phyloP scores from a whole-genome alignment of 2,113 vertebrate genomes.

The Grantiella picta region DNA sequence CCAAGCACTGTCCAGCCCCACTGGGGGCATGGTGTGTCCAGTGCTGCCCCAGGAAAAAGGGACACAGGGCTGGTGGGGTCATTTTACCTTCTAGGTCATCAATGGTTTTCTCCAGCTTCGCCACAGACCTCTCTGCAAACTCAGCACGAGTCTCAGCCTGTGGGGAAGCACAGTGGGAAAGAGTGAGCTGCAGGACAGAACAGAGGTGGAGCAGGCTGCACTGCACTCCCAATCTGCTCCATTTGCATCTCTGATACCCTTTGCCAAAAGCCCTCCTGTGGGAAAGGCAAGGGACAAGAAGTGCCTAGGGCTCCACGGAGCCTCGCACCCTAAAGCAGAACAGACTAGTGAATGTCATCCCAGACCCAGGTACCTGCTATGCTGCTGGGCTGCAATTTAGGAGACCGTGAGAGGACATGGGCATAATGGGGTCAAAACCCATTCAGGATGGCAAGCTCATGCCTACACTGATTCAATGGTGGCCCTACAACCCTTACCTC shows the following conservation, averaged over 20 bases:
- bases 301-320: background rate
- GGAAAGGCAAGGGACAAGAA: background rate
- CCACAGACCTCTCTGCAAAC: constrained; percentile 96
- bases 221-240: background rate
- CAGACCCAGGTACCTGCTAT: background rate
- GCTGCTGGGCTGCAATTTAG: background rate
- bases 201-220: background rate
- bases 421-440: background rate
- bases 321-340: background rate
- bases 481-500: constrained; percentile 75
- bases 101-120: constrained; percentile 97
- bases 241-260: background rate
- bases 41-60: background rate
- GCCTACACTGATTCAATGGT: background rate
- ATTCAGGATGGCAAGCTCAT: background rate
- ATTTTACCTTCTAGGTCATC: constrained; percentile 96
- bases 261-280: background rate
- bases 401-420: rapidly evolving
- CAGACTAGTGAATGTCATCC: background rate
- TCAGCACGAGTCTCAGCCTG: constrained; percentile 96
- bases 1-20: background rate
- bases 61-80: background rate
- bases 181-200: background rate
- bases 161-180: background rate
- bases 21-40: rapidly evolving